Evolutionary conservation across 1,140 invertebrate genomes (phyloP), one percentile per base, ranked within the genome.

Genomic region (Zaprionus tsacasi): DNA sequence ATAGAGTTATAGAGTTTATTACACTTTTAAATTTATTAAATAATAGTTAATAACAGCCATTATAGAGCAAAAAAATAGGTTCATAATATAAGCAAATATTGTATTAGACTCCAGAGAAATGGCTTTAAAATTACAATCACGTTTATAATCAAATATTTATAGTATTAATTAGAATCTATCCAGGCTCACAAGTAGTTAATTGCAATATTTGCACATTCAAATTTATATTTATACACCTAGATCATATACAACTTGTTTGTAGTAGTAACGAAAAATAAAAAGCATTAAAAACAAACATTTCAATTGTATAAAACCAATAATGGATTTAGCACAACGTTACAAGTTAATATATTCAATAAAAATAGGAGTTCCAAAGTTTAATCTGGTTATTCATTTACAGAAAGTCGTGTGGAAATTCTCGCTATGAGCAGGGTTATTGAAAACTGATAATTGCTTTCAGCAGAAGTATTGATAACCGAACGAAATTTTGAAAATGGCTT

Each of bases 81-180:
- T 75, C 12, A 17, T 52, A 59, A 58, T 54, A 43, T 80, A 74
- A 65, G 71, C 68, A 87, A 80, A 68, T 82, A 48, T 70, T 76
- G 74, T 78, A 58, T 66, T 78, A 21, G 64, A 79, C 73, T 81
- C 35, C 27, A 71, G 70, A 69, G 25, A 72, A 87, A 82, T 74
- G 83, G 83, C 83, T 87, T 87, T 87, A 87, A 87, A 80, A 82
- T 87, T 80, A 88, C 60, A 71, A 66, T 36, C 78, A 82, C 69
- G 73, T 79, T 87, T 57, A 58, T 64, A 65, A 72, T 72, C 54
- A 60, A 64, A 64, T 61, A 76, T 72, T 72, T 40, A 56, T 65
- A 75, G 75, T 58, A 50, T 72, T 85, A 70, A 45, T 61, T 76
- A 80, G 78, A 76, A 66, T 66, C 66, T 85, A 82, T 82, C 68